Evolutionary conservation across 2,797 vertebrate species (phyloP).

Genomic region (Chiroxiphia lanceolata): DNA sequence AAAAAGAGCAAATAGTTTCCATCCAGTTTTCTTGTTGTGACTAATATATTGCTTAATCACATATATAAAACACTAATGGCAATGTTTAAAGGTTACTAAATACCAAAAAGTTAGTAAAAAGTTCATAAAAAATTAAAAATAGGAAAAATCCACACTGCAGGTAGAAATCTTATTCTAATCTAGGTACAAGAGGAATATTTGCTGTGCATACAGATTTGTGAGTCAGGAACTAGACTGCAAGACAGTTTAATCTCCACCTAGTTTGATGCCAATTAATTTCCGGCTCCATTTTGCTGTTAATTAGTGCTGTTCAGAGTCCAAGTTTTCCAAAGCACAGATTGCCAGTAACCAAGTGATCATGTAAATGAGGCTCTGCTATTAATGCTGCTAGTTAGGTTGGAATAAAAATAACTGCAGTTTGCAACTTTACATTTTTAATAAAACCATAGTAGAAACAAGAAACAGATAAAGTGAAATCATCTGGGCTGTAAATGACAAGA

Average conservation of each 20-base stretch:
- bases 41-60: background rate
- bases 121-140: background rate
- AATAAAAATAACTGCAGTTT: slow-evolving; percentile 33
- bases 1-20: background rate
- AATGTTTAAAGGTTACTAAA: background rate
- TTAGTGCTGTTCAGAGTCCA: slow-evolving; percentile 34
- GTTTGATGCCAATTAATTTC: slow-evolving; percentile 53
- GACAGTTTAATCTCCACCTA: background rate
- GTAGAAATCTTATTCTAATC: background rate
- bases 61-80: background rate
- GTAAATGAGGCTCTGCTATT: slow-evolving; percentile 21
- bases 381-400: background rate
- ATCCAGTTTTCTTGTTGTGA: background rate
- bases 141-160: background rate
- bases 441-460: background rate
- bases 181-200: background rate
- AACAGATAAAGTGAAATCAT: background rate
- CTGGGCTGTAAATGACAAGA: background rate
- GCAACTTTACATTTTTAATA: background rate
- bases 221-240: slow-evolving; percentile 10
- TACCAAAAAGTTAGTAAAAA: background rate
- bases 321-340: slow-evolving; percentile 41
- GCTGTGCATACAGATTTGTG: slow-evolving; percentile 1
- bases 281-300: slow-evolving; percentile 42
- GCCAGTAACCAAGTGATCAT: slow-evolving; percentile 19